Evolutionary conservation across 2,888 invertebrate species (phyloP).

Genomic region (Toxonevra muliebris): DNA sequence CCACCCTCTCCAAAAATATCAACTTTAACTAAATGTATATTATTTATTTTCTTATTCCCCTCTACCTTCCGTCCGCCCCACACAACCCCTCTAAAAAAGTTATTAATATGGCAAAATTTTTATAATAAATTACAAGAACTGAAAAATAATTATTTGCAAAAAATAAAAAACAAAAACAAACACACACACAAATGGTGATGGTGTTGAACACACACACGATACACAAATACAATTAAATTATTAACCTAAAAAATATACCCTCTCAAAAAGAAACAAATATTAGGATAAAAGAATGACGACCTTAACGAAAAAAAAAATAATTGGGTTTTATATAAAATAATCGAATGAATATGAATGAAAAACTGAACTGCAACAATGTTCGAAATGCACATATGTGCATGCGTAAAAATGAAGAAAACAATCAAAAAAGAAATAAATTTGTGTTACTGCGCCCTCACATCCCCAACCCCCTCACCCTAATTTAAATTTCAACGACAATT

Average conservation of each 20-base stretch:
- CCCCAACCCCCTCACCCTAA: too few species aligned
- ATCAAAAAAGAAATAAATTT: constrained; percentile 60
- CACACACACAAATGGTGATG: constrained; percentile 58
- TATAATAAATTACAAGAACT: neutral
- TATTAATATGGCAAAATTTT: neutral
- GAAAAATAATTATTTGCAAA: constrained; percentile 10
- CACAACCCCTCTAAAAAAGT: neutral
- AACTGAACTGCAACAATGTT: too few species aligned
- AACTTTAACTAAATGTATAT: constrained; percentile 21
- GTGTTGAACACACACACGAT: constrained; percentile 53
- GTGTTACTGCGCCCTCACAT: neutral
- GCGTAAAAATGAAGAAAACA: constrained; percentile 42
- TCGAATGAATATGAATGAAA: too few species aligned
- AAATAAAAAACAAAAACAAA: constrained; percentile 32
- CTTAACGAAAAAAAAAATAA: constrained; percentile 6
- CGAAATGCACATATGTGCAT: neutral
- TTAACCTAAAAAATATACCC: constrained; percentile 1
- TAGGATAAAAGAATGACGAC: constrained; percentile 5
- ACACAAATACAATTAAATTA: constrained; percentile 38
- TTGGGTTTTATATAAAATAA: constrained; percentile 8
- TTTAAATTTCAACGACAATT: constrained; percentile 38
- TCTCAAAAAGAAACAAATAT: constrained; percentile 9
- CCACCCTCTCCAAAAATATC: neutral
- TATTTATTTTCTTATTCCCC: constrained; percentile 6
- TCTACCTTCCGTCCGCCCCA: neutral